Evolutionary conservation across 2,888 invertebrate species (phyloP), one percentile per base, ranked within the genome.

Genomic region (Bhutanitis thaidina): DNA sequence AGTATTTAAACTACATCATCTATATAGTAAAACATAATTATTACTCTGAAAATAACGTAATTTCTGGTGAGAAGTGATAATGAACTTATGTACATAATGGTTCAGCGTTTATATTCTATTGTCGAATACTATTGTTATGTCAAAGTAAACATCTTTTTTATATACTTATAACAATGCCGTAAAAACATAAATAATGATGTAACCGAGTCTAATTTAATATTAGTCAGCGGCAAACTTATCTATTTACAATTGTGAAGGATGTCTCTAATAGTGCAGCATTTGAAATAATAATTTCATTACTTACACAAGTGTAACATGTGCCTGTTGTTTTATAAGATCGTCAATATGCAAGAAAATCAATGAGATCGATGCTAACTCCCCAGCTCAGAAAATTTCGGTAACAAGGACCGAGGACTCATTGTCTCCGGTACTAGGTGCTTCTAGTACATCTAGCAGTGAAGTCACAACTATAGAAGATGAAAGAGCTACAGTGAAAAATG

Each of bases 401-500:
- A 53, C 15, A 7, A 80, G 75, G 43, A 34, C 59, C 1, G 59
- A 61, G n/a, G 76, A 74, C 2, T 54, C 65, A 0, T n/a, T 52
- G 0, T 40, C 55, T n/a, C 49, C 56, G 8, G 49, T 47, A 5
- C 10, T 45, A 12, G 49, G 20, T 44, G 37, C 43, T 3, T 44
- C 57, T 7, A 58, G 53, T 13, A 48, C 64, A 0, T 49, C 66
- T 1, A 43, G 60, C 7, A 60, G 69, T 35, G 60, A 60, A 10
- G 54, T 66, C 14, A 56, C 67, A 14, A 32, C 53, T 9, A 8
- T 41, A 12, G 80, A 77, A 49, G 84, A 85, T 69, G 84, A 88
- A 43, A 74, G 75, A 48, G 75, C 74, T 46, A 78, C 72, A 43
- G 75, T 88, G 13, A 87, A 86, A 70, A 81, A 77, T 78, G 87